Percentiles rank a stretch among this genome's conserved stretches.
Conservation (phyloP, 2,797 vertebrate species). For the Mormyrus hasselquistii region DNA sequence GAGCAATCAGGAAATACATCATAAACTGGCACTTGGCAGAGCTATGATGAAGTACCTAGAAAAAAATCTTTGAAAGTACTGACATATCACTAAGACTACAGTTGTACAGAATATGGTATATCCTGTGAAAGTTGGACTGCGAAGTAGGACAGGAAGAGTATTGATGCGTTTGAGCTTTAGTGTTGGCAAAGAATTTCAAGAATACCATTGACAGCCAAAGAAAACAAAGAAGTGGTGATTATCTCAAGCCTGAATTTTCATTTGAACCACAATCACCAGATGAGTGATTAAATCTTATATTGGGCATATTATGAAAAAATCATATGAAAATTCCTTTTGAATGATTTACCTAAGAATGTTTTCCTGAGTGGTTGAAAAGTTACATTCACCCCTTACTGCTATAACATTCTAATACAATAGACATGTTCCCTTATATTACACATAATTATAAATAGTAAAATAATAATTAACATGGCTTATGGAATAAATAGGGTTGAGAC, state of each 20-base stretch:
- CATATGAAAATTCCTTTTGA: background rate
- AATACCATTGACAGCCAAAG: background rate
- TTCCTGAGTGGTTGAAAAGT: background rate
- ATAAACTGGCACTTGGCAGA: background rate
- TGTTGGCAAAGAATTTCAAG: background rate
- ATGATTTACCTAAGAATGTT: background rate
- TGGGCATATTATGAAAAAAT: background rate
- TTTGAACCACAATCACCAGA: background rate
- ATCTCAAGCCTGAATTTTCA: background rate
- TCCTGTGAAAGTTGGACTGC: background rate
- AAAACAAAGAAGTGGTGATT: background rate
- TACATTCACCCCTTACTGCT: background rate
- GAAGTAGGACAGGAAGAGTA: background rate
- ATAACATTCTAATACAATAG: background rate
- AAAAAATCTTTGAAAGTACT: slow-evolving; percentile 1
- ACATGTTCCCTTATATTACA: background rate
- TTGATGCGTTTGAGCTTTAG: background rate
- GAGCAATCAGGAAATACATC: background rate
- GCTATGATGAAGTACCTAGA: background rate
- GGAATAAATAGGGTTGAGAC: background rate
- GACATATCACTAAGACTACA: background rate
- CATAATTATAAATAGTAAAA: background rate
- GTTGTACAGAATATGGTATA: background rate
- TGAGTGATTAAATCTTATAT: background rate
- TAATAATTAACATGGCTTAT: background rate